phyloP scores from a whole-genome alignment of 2,113 vertebrate species.

The Zosterops lateralis region DNA sequence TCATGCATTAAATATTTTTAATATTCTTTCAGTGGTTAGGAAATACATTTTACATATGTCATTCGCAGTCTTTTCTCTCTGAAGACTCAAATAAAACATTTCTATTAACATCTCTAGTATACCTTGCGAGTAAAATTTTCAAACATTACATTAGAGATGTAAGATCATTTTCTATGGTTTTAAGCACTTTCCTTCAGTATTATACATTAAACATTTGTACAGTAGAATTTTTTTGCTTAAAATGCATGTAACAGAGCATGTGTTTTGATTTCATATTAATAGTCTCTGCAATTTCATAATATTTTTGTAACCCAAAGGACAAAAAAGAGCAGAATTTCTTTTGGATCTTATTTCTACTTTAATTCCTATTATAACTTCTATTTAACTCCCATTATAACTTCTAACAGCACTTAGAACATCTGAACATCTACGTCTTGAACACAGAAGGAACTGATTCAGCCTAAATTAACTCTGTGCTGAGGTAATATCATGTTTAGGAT shows the following conservation, averaged over 20 bases:
- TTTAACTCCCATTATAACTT: background rate
- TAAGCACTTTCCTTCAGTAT: background rate
- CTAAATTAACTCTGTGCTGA: background rate
- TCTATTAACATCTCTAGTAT: background rate
- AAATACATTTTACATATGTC: background rate
- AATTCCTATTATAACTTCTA: background rate
- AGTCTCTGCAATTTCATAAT: background rate
- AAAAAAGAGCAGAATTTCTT: background rate
- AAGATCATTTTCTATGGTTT: background rate
- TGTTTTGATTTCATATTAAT: background rate
- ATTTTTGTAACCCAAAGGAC: background rate
- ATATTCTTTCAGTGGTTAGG: background rate
- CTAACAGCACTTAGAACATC: background rate
- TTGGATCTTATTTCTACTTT: background rate
- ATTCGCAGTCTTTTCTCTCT: background rate
- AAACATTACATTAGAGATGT: background rate
- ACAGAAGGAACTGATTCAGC: background rate
- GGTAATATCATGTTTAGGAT: background rate
- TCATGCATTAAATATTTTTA: background rate
- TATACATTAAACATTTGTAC: background rate
- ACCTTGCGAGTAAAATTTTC: background rate
- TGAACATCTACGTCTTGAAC: background rate
- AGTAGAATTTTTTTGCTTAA: background rate
- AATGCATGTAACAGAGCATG: background rate
- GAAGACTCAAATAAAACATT: background rate